Percentiles rank a stretch among this genome's conserved stretches.
Conservation (phyloP, 2,888 invertebrate genomes). For the Apotomis capreana region DNA sequence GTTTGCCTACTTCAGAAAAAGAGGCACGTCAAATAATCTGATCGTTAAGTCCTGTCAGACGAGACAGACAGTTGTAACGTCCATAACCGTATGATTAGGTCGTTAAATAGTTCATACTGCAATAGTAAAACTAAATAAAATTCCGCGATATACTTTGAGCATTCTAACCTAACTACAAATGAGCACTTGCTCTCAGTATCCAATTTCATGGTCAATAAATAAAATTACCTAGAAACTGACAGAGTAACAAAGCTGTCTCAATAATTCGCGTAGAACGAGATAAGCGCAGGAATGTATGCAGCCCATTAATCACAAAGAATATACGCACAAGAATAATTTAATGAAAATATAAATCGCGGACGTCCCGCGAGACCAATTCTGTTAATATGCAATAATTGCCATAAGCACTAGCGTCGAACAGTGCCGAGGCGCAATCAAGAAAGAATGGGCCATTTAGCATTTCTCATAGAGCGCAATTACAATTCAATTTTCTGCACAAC, state of each 20-base stretch:
- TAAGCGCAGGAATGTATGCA: constrained; percentile 55
- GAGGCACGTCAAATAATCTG: no score
- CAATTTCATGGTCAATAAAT: constrained; percentile 81
- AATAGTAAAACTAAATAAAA: not conserved
- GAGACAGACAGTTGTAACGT: not conserved
- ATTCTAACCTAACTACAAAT: constrained; percentile 55
- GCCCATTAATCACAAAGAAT: constrained; percentile 66
- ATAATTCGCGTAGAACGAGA: constrained; percentile 77
- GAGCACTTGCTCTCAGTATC: constrained; percentile 53
- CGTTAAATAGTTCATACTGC: not conserved
- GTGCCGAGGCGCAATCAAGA: constrained; percentile 60
- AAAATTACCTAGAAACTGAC: constrained; percentile 78
- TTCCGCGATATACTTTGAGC: constrained; percentile 51
- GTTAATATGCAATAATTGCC: constrained; percentile 76
- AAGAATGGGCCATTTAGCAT: constrained; percentile 71
- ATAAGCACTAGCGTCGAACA: constrained; percentile 53
- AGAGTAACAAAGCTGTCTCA: constrained; percentile 77
- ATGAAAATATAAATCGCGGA: constrained; percentile 49
- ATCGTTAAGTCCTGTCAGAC: no score
- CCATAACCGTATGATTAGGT: not conserved
- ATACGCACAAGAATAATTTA: constrained; percentile 59
- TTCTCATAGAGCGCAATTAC: constrained; percentile 71
- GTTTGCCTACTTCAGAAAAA: no score
- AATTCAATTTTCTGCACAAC: constrained; percentile 73
- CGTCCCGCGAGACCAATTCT: constrained; percentile 63